Evolutionary conservation across 30 jellyfish, hydroid and myxozoan genomes (phyloP), one percentile per base, ranked within the genome.

Genomic region (Hydra vulgaris): DNA sequence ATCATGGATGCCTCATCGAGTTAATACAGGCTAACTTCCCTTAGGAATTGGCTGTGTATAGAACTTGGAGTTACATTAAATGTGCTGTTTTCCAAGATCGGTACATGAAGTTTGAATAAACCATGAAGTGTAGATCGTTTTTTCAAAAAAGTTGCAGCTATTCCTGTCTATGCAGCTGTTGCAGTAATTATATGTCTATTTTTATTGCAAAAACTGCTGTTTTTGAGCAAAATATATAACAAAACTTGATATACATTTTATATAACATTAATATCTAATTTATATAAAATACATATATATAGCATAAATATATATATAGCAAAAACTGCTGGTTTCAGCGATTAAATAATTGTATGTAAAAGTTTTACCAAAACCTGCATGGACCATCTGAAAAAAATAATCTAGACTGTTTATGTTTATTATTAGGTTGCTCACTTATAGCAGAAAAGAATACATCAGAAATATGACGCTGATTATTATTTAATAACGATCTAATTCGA

Each of bases 301-400:
- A n/a, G n/a, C n/a, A n/a, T n/a, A n/a, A n/a, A n/a, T n/a, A n/a
- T n/a, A n/a, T n/a, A n/a, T n/a, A n/a, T n/a, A n/a, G n/a, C n/a
- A n/a, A n/a, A n/a, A n/a, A 16, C 74, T 25, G 26, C 83, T 26
- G 21, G 27, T 15, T 18, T 73, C 25, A 66, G 52, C 76, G 18
- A 85, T 22, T 8, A 85, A 25, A 25, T 55, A 18, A 75, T 81
- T 80, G 75, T 25, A 40, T 15, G 72, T 21, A 73, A 66, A 85
- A 12, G 95, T 81, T 80, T 85, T 85, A 26, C 95, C 95, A 70
- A 92, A 71, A 5, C 95, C 94, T 17, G n/a, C n/a, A n/a, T n/a
- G 95, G 95, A 24, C 83, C 95, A 81, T 85, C 95, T 17, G 81
- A 81, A 77, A 23, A 84, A 55, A 56, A 74, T 23, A 81, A 24